Conservation (phyloP, 2,888 invertebrate genomes). For the Chaetogeoica ovagalla region DNA sequence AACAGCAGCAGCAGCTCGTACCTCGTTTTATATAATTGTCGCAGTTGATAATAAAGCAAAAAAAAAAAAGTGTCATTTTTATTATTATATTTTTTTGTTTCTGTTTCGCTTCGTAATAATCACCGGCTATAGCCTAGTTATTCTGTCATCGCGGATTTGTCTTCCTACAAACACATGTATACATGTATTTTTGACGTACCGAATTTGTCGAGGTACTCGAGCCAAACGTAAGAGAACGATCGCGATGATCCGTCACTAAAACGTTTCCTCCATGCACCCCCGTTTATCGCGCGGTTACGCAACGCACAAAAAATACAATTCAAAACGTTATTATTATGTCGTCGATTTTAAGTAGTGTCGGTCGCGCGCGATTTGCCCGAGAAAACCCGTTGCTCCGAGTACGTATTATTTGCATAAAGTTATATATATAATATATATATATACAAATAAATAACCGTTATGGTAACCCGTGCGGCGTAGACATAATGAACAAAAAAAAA, state of each 20-base stretch:
- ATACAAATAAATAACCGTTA: no score
- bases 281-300: constrained; percentile 22
- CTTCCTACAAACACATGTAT: neutral
- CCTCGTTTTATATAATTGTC: neutral
- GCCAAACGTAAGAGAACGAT: constrained; percentile 27
- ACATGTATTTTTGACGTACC: no score
- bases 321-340: no score
- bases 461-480: no score
- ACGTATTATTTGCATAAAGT: no score
- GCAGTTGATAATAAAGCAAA: no score
- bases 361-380: constrained; percentile 19
- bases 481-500: no score
- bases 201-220: constrained; percentile 36
- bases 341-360: no score
- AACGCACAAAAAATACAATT: neutral
- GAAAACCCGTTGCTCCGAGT: constrained; percentile 9
- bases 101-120: neutral
- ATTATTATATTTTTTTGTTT: neutral
- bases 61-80: neutral
- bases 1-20: no score
- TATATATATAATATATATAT: no score
- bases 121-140: constrained; percentile 21
- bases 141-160: constrained; percentile 24
- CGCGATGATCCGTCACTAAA: constrained; percentile 8
- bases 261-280: no score